Evolutionary conservation across 2,797 vertebrate species (phyloP).

Genomic region (Uromys caudimaculatus): DNA sequence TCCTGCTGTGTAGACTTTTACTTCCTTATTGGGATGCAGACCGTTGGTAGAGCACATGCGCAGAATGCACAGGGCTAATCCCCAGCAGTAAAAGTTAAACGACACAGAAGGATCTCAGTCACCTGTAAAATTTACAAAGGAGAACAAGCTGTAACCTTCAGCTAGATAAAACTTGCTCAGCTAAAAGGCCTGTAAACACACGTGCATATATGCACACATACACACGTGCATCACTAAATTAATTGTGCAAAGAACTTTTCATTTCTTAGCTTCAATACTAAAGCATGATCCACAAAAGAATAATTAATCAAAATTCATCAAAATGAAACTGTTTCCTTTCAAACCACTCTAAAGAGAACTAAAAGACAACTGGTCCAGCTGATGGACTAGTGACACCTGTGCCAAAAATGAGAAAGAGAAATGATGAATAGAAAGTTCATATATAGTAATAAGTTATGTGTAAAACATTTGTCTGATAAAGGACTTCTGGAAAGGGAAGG

Average conservation of each 20-base stretch:
- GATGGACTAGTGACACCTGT: background rate
- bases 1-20: conserved; percentile 30
- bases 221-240: background rate
- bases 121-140: conserved; percentile 38
- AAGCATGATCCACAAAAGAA: conserved; percentile 52
- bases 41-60: background rate
- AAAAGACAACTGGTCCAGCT: background rate
- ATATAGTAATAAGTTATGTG: conserved; percentile 28
- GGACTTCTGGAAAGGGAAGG: background rate
- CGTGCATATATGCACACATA: background rate
- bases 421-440: conserved; percentile 22
- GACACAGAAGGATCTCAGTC: background rate
- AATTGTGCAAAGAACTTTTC: background rate
- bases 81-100: background rate
- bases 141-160: background rate
- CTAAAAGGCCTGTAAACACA: background rate
- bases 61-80: background rate
- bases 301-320: conserved; percentile 23
- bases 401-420: background rate
- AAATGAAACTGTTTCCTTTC: conserved; percentile 34
- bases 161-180: background rate
- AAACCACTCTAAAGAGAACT: background rate
- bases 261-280: background rate
- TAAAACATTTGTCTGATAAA: background rate
- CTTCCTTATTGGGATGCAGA: background rate